phyloP scores from a whole-genome alignment of 2,113 vertebrate species.

The Tetraodon nigroviridis region DNA sequence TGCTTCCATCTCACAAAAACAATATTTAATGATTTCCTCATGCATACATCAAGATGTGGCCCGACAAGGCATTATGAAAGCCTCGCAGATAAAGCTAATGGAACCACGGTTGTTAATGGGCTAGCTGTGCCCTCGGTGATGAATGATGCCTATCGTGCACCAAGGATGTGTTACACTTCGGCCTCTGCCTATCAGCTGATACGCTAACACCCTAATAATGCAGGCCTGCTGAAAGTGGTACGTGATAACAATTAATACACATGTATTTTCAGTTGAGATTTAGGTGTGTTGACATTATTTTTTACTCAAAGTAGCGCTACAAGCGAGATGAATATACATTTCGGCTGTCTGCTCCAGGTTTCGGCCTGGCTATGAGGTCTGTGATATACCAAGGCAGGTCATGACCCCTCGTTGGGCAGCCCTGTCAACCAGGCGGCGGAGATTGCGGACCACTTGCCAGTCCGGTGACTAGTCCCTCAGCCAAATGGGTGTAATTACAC shows the following conservation, averaged over 20 bases:
- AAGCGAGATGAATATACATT: slow-evolving; percentile 4
- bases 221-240: neutral
- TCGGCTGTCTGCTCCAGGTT: slow-evolving; percentile 27
- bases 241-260: too few relatives aligned
- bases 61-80: slow-evolving; percentile 70
- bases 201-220: slow-evolving; percentile 55
- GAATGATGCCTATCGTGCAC: slow-evolving; percentile 73
- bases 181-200: slow-evolving; percentile 57
- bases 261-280: neutral
- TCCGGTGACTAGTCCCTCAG: slow-evolving; percentile 30
- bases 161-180: slow-evolving; percentile 72
- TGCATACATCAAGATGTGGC: slow-evolving; percentile 65
- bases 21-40: slow-evolving; percentile 74
- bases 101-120: slow-evolving; percentile 75
- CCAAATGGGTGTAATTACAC: slow-evolving; percentile 71
- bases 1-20: slow-evolving; percentile 62
- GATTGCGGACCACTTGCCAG: slow-evolving; percentile 51
- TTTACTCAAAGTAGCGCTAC: neutral
- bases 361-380: slow-evolving; percentile 50
- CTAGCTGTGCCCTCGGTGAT: slow-evolving; percentile 72
- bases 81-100: slow-evolving; percentile 75
- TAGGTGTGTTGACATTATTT: neutral
- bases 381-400: slow-evolving; percentile 50
- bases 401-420: slow-evolving; percentile 37
- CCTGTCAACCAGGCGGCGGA: slow-evolving; percentile 39